These are phyloP conservation scores for Lagocephalus sceleratus DNA, from an alignment of 2,797 vertebrate genomes.

Conservation along the genomic window DNA sequence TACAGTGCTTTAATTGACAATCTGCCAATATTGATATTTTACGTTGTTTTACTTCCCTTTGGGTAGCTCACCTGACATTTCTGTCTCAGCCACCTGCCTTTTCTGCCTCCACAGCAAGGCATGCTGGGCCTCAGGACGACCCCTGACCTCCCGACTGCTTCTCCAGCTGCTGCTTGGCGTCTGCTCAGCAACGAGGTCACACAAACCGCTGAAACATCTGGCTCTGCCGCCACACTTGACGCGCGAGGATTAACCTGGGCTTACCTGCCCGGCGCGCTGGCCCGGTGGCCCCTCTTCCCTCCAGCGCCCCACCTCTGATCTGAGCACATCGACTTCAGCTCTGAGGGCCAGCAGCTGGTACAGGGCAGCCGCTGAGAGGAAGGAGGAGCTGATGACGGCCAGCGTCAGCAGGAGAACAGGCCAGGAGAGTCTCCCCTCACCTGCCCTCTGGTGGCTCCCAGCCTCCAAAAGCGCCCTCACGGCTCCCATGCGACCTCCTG, in stretches of 20 bases:
- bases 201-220: neutral
- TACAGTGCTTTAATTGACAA: too few species aligned
- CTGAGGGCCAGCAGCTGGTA: conserved; percentile 82
- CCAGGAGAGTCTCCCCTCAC: conserved; percentile 60
- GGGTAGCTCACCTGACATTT: conserved; percentile 42
- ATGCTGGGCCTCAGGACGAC: neutral
- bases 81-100: conserved; percentile 37
- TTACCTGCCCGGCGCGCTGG: conserved; percentile 55
- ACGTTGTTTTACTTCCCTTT: too few species aligned
- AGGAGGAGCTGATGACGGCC: conserved; percentile 81
- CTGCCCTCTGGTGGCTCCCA: conserved; percentile 19
- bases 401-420: conserved; percentile 72
- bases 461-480: conserved; percentile 39
- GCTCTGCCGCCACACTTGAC: too few species aligned
- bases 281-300: conserved; percentile 58
- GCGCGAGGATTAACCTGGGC: neutral
- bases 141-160: conserved; percentile 14
- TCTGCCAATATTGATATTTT: too few species aligned
- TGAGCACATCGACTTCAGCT: conserved; percentile 83
- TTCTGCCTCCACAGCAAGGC: conserved; percentile 34
- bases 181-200: conserved; percentile 32
- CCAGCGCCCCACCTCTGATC: conserved; percentile 66
- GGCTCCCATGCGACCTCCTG: conserved; percentile 12
- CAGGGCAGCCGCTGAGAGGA: conserved; percentile 81
- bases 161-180: conserved; percentile 26